phyloP scores from a whole-genome alignment of 1,140 invertebrate genomes.

The Subanguina moxae region DNA sequence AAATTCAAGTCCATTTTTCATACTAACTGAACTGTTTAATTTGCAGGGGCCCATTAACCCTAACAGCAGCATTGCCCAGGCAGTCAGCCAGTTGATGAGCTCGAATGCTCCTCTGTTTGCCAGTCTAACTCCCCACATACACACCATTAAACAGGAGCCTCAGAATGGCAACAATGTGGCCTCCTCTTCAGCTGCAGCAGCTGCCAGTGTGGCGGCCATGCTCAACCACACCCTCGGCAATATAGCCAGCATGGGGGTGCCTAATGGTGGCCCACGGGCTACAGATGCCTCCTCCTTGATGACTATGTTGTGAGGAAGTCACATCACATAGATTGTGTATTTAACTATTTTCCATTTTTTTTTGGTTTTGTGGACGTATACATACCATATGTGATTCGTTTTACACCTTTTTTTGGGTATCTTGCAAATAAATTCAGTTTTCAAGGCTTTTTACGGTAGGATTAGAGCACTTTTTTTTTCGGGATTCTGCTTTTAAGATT shows the following conservation, averaged over 20 bases:
- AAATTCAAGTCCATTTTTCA: too few relatives aligned
- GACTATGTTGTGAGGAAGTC: background rate
- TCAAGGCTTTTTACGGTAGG: too few relatives aligned
- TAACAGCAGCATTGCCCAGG: background rate
- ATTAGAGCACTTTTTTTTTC: too few relatives aligned
- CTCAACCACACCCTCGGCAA: background rate
- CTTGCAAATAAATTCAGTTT: too few relatives aligned
- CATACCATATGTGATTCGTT: too few relatives aligned
- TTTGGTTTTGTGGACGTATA: too few relatives aligned
- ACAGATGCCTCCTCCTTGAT: background rate
- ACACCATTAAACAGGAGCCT: background rate
- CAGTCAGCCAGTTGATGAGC: background rate
- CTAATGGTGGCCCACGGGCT: background rate
- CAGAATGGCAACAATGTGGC: background rate
- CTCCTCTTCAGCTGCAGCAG: background rate
- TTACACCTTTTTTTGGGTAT: too few relatives aligned
- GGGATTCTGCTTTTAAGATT: too few relatives aligned
- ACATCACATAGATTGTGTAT: too few relatives aligned
- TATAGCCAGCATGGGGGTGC: background rate
- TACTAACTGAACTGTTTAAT: too few relatives aligned
- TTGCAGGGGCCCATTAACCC: background rate
- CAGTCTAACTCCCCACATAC: background rate
- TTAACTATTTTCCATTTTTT: too few relatives aligned
- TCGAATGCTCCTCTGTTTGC: background rate
- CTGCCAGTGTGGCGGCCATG: background rate